Base-by-base conservation (phyloP, 2,797 vertebrate genomes). In the Trachops cirrhosus region DNA sequence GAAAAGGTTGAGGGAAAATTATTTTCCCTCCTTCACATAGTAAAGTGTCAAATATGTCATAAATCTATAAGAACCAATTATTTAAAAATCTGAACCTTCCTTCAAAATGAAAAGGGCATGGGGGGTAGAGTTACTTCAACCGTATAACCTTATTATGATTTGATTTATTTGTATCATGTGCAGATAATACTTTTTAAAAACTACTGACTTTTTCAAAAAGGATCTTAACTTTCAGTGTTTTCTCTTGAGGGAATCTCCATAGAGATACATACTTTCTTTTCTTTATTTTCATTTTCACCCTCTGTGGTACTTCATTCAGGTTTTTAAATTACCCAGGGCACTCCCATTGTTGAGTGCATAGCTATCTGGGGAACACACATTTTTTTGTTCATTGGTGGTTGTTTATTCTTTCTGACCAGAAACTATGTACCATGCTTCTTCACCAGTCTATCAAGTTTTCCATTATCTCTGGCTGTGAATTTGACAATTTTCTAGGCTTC, bases 361-460 rank as follows among this genome's bases (percentile, higher is more conserved):
- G 9, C 48, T 86, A 41, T 93, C 6, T 18, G 24, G 79, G 80
- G 67, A 93, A 82, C 24, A 92, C 1, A 34, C 21, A 82, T 92
- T 16, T 19, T 59, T 96, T 93, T 78, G 54, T 94, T 85, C 86
- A 62, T 15, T 71, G 44, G 21, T 62, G 29, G 15, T 41, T 79
- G 46, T 92, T 97, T 88, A 74, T 74, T n/a, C 48, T 95, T 96
- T 95, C 41, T 95, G 75, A 93, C 44, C 88, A 96, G 57, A 92
- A 80, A 75, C 6, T 67, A 64, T 67, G 34, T 57, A 39, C 54
- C 62, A 48, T 32, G 46, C 54, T 89, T 93, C 26, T 77, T 70
- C 12, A 79, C 7, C 15, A 67, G 22, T 19, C 48, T 91, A 54
- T 84, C 80, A 97, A 6, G 26, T 57, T 79, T 90, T 50, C 64